phyloP scores from a whole-genome alignment of 1,140 invertebrate species.

The Manduca sexta region DNA sequence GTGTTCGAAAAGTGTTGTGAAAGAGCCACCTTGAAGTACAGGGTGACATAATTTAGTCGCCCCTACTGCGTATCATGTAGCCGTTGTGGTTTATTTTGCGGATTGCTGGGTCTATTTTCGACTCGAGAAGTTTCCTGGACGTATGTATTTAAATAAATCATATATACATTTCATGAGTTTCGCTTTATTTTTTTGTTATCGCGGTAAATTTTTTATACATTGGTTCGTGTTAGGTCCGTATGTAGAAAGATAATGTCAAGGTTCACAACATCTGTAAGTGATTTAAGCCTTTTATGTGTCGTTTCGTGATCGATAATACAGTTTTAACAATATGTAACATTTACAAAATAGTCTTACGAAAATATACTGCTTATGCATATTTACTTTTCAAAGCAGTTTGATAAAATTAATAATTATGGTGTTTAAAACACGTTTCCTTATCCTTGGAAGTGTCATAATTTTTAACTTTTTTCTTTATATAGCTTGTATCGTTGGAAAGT shows the following conservation, averaged over 20 bases:
- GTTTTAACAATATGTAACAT: too few relatives aligned
- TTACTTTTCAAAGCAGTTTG: too few relatives aligned
- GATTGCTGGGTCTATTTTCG: conserved; percentile 54
- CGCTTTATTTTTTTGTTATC: background rate
- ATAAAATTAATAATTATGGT: too few relatives aligned
- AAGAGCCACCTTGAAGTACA: conserved; percentile 18
- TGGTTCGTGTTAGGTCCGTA: background rate
- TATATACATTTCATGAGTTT: background rate
- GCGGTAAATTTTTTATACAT: background rate
- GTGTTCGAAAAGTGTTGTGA: conserved; percentile 25
- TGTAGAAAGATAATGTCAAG: conserved; percentile 14
- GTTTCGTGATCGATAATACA: too few relatives aligned
- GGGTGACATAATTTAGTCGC: conserved; percentile 38
- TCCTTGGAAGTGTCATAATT: too few relatives aligned
- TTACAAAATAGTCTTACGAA: too few relatives aligned
- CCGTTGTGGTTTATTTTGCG: conserved; percentile 64
- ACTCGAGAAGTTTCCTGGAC: conserved; percentile 30
- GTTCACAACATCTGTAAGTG: conserved; percentile 6
- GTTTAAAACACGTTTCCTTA: too few relatives aligned
- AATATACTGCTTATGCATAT: too few relatives aligned
- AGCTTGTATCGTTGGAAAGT: too few relatives aligned
- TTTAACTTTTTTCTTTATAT: too few relatives aligned
- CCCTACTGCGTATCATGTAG: conserved; percentile 61
- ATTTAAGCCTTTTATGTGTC: too few relatives aligned
- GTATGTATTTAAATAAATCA: conserved; percentile 20